A percentile compares a stretch with the other conserved stretches of the same genome.
These are phyloP conservation scores for Distichodus sexfasciatus DNA, from an alignment of 2,797 vertebrate species.

Conservation along the genomic window DNA sequence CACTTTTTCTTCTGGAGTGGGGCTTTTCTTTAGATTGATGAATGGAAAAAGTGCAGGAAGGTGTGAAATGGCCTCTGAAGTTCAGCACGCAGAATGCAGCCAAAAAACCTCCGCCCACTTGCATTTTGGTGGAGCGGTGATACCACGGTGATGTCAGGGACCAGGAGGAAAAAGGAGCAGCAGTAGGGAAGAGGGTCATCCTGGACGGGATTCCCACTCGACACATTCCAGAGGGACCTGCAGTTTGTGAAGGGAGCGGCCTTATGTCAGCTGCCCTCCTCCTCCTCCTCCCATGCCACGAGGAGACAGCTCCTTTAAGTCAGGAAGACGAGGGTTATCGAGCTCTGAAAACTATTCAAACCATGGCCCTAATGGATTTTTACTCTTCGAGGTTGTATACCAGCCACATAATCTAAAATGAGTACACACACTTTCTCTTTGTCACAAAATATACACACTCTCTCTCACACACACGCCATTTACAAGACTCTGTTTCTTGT, in stretches of 20 bases:
- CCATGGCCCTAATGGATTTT: background rate
- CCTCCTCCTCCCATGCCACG: conserved; percentile 11
- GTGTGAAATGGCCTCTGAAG: background rate
- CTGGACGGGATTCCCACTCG: conserved; percentile 11
- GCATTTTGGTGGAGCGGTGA: background rate
- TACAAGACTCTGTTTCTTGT: too few species aligned
- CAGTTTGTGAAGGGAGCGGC: conserved; percentile 30
- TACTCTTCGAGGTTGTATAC: background rate
- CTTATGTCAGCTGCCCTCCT: conserved; percentile 48
- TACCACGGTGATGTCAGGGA: conserved; percentile 13
- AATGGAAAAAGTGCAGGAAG: conserved; percentile 29
- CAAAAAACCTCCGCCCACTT: conserved; percentile 7
- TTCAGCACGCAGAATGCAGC: background rate
- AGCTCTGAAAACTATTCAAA: background rate
- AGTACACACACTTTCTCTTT: background rate
- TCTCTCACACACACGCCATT: background rate
- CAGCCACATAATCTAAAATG: background rate
- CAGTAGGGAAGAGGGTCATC: conserved; percentile 41
- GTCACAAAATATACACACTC: too few species aligned
- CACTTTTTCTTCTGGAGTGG: background rate
- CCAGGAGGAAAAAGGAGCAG: conserved; percentile 41
- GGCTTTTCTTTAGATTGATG: background rate
- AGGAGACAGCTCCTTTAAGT: background rate
- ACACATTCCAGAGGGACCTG: conserved; percentile 57
- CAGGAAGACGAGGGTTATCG: background rate